Conservation (phyloP, 1,140 invertebrate genomes). For the Semibalanus balanoides region DNA sequence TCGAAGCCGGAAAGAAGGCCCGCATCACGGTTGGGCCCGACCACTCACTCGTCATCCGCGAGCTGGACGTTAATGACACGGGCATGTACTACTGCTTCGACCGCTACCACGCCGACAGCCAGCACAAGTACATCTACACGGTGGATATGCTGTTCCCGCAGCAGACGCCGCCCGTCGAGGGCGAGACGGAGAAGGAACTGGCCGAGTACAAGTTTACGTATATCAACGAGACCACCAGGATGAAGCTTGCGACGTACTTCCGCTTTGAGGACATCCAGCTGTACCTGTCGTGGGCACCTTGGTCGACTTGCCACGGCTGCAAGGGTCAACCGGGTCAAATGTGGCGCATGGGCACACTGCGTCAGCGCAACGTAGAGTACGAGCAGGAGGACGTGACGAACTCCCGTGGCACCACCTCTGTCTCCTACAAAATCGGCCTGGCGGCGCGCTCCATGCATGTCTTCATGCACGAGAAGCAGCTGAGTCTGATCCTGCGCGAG, state of each 20-base stretch:
- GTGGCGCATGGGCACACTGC: neutral
- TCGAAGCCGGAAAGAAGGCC: neutral
- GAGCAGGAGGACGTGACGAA: neutral
- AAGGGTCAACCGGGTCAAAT: neutral
- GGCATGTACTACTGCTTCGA: constrained; percentile 5
- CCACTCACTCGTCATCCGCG: neutral
- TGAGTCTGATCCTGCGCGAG: neutral
- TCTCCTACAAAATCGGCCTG: neutral
- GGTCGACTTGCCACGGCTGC: neutral
- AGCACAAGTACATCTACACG: constrained; percentile 4
- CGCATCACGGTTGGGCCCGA: neutral
- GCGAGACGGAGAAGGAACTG: neutral
- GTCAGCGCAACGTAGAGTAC: neutral
- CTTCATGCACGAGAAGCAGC: constrained; percentile 4
- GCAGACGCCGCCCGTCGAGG: neutral
- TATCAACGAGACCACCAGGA: neutral
- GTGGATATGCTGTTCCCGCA: constrained; percentile 4
- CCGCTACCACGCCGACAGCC: neutral
- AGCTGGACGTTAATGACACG: neutral
- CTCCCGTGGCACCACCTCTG: neutral
- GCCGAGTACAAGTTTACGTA: neutral
- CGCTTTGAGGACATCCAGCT: neutral
- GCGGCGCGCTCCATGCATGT: neutral
- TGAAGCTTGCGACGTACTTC: neutral
- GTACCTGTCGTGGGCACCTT: neutral